Percentiles rank a stretch among this genome's conserved stretches.
Conservation (phyloP, 2,113 vertebrate species). For the Zosterops japonicus region DNA sequence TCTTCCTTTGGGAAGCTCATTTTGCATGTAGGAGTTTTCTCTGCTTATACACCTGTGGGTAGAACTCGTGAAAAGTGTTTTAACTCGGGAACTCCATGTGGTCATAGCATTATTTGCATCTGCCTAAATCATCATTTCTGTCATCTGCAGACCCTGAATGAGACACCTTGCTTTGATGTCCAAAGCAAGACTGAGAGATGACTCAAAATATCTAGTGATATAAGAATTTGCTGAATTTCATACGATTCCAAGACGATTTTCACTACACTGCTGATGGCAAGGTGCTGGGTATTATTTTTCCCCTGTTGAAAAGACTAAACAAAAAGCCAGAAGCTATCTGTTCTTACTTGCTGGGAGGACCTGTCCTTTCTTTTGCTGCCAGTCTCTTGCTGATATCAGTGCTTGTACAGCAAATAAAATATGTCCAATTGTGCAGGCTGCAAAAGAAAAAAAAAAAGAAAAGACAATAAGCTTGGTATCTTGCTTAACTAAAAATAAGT, state of each 20-base stretch:
- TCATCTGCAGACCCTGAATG: background rate
- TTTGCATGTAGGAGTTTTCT: background rate
- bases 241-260: background rate
- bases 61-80: background rate
- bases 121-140: background rate
- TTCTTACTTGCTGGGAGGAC: background rate
- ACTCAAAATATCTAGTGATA: background rate
- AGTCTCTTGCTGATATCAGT: background rate
- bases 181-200: background rate
- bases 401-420: background rate
- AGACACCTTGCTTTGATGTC: accelerated
- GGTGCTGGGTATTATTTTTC: background rate
- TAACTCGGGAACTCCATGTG: background rate
- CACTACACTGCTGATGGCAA: background rate
- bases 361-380: background rate
- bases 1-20: background rate
- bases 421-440: background rate
- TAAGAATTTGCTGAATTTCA: background rate
- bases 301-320: background rate
- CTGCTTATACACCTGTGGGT: background rate
- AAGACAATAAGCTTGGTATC: background rate
- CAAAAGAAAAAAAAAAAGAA: background rate
- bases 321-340: background rate
- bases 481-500: background rate
- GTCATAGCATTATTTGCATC: background rate